phyloP scores from a whole-genome alignment of 2,797 vertebrate species.

The Phoxinus dragarum region DNA sequence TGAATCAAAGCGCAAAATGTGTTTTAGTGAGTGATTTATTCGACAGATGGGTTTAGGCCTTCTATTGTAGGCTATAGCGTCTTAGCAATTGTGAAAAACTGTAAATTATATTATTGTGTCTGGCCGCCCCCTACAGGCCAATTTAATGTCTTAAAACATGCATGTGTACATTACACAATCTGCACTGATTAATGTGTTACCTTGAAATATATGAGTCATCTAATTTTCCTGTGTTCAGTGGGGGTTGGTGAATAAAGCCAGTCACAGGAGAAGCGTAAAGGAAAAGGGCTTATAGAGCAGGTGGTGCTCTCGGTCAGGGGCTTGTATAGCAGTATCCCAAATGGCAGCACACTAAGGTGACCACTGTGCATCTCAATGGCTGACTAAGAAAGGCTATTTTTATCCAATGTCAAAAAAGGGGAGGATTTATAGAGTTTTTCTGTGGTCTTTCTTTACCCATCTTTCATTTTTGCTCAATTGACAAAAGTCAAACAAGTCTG shows the following conservation, averaged over 20 bases:
- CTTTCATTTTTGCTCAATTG: background rate
- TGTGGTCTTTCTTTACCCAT: background rate
- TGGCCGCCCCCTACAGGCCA: constrained; percentile 40
- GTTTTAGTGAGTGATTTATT: background rate
- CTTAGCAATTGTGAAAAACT: background rate
- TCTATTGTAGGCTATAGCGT: background rate
- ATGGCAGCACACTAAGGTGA: constrained; percentile 41
- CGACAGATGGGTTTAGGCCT: background rate
- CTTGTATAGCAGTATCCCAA: constrained; percentile 9
- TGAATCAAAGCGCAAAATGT: background rate
- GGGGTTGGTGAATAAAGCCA: constrained; percentile 12
- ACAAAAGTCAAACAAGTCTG: background rate
- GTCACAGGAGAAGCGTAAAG: constrained; percentile 27
- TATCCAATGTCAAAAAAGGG: constrained; percentile 22
- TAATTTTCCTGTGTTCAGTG: constrained; percentile 26
- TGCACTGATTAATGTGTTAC: constrained; percentile 14
- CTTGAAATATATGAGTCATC: background rate
- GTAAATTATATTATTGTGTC: background rate
- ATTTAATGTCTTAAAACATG: background rate
- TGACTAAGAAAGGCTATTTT: constrained; percentile 45
- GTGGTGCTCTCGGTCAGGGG: constrained; percentile 49
- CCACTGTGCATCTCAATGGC: constrained; percentile 28
- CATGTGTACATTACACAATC: background rate
- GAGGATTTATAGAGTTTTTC: background rate
- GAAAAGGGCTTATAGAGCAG: constrained; percentile 42